Base-by-base conservation (phyloP, 1,140 invertebrate genomes). In the Temnothorax longispinosus region DNA sequence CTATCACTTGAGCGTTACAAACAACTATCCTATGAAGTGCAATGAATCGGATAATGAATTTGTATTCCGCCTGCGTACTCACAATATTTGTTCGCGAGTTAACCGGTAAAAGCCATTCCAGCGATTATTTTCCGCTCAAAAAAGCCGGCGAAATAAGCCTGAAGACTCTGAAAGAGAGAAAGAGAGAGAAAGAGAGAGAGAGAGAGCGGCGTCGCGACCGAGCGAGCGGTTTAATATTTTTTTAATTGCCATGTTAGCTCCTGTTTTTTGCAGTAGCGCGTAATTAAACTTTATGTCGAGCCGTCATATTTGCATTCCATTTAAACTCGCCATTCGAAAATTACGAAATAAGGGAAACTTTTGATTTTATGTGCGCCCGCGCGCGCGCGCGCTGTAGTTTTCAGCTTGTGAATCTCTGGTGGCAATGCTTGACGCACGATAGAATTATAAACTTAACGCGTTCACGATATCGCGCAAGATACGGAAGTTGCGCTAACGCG, bases 221-320 rank as follows among this genome's bases (percentile, higher is more conserved):
- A 44, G 85, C 64, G 77, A 84, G 85, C 82, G 88, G 89, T 90
- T 90, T 90, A 90, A 90, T 90, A 89, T 89, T 90, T 90, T 85
- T 90, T 90, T 90, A 90, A 90, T 90, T 89, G 89, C 89, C 88
- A 81, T 88, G 88, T 88, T 88, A 82, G 56, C 75, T 74, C 75
- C 85, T 88, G 85, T 78, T 89, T 87, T 89, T 89, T 89, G 80
- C 88, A 89, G 85, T 87, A 89, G 88, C 88, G 75, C 77, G 88
- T 90, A 90, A 90, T 90, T 90, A 89, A 90, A 90, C 89, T 90
- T 90, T 90, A 90, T 89, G 89, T 89, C 89, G 88, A 89, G 85
- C 88, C 86, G 89, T 89, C 89, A 89, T 90, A 89, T 90, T 90
- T 89, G 89, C 89, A 87, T 90, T 89, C 89, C 86, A 90, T 89